phyloP scores from a whole-genome alignment of 2,113 vertebrate genomes.

The Python bivittatus region DNA sequence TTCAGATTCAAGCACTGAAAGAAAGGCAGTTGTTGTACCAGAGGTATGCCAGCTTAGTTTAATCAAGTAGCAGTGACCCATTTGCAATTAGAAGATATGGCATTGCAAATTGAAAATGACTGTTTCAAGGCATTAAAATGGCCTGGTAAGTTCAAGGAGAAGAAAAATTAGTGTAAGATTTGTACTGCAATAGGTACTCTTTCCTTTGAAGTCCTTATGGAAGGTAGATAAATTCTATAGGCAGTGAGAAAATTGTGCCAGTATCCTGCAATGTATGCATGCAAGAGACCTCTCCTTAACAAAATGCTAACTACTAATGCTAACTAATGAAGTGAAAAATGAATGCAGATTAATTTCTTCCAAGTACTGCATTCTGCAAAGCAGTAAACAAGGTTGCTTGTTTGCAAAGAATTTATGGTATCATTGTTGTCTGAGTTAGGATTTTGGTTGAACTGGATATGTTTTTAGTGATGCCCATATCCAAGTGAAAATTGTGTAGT shows the following conservation, averaged over 20 bases:
- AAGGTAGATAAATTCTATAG: not conserved
- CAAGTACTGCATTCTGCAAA: not conserved
- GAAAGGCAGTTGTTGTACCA: too few species aligned
- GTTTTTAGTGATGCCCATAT: not conserved
- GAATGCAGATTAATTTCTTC: not conserved
- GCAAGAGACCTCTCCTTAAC: not conserved
- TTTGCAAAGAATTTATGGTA: not conserved
- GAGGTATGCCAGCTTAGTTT: not conserved
- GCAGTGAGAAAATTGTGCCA: not conserved
- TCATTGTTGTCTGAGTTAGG: not conserved
- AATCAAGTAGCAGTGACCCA: not conserved
- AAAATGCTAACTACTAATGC: not conserved
- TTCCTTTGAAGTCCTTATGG: not conserved
- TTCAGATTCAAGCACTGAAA: not conserved
- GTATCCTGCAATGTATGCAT: not conserved
- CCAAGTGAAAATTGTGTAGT: fast-evolving
- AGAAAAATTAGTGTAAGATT: not conserved
- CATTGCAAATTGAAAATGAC: not conserved
- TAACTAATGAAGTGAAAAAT: not conserved
- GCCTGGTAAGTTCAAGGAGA: not conserved
- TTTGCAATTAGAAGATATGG: not conserved
- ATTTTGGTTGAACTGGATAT: not conserved
- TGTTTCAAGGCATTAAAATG: not conserved
- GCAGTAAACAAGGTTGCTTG: not conserved
- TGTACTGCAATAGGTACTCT: not conserved